Base-by-base conservation (phyloP, 2,113 vertebrate genomes). In the Semicossyphus pulcher region DNA sequence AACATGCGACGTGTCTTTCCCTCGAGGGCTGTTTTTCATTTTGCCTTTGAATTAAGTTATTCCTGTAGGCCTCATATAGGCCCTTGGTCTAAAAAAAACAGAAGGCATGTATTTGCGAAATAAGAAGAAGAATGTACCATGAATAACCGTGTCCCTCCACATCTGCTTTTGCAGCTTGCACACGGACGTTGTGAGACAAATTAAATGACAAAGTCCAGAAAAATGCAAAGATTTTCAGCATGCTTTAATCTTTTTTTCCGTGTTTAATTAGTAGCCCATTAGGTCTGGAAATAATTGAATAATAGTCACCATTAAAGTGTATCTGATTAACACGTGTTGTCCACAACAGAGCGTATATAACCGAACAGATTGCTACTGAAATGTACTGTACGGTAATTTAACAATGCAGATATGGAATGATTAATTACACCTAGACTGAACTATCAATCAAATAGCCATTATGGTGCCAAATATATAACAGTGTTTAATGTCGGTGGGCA, bases 1-100 rank as follows among this genome's bases (percentile, higher is more conserved):
- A 12, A 54, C 60, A 67, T 18, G 41, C 49, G 16, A 28, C 32
- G 26, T 67, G 51, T 32, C 20, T 42, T 31, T 47, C n/a, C 56
- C 48, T 23, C 2, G 21, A 41, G 42, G 62, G 36, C 7, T 2
- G 16, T 18, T 41, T 49, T 62, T 54, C 4, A 31, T 21, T 37
- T 53, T 7, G n/a, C n/a, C 28, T 56, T 36, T 78, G 65, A 59
- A 20, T 53, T 26, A 8, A 65, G 5, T 15, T 47, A 20, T 29
- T 25, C 36, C 3, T 23, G 47, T 11, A 21, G 42, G 21, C 44
- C 20, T 64, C 29, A 53, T 34, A 52, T n/a, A 26, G 5, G 1
- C 25, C 25, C 37, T 32, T 23, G 28, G 48, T 25, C 23, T 0
- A 0, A 12, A 12, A 15, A 20, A 34, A 20, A 58, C n/a, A 32